Conservation (phyloP, 1,140 invertebrate species). For the Cydia amplana region DNA sequence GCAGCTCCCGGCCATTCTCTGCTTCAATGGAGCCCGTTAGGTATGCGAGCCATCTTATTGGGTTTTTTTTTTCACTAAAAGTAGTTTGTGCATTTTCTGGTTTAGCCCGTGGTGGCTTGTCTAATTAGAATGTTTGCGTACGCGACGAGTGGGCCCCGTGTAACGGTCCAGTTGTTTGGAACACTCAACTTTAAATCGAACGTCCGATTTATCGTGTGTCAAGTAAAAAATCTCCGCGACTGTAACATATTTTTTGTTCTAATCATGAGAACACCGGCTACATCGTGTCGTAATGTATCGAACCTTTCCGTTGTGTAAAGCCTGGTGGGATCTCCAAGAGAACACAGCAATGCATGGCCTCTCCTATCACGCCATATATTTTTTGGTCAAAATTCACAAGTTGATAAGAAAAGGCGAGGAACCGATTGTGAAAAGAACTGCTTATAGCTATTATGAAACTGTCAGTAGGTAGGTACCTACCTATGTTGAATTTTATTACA, state of each 20-base stretch:
- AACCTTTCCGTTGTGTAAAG: too few relatives aligned
- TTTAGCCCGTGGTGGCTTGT: slow-evolving; percentile 48
- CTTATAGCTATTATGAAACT: too few relatives aligned
- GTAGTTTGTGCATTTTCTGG: slow-evolving; percentile 32
- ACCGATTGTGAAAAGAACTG: too few relatives aligned
- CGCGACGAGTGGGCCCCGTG: slow-evolving; percentile 40
- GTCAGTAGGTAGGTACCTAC: too few relatives aligned
- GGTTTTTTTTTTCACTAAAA: slow-evolving; percentile 27
- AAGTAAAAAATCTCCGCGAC: slow-evolving; percentile 40
- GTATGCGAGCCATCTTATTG: slow-evolving; percentile 15
- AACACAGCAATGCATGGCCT: too few relatives aligned
- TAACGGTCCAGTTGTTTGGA: slow-evolving; percentile 61
- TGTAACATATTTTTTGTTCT: slow-evolving; percentile 40
- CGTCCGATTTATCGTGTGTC: slow-evolving; percentile 47
- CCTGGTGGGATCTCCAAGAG: too few relatives aligned
- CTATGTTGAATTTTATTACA: too few relatives aligned
- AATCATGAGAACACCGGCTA: slow-evolving; percentile 33
- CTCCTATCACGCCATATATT: too few relatives aligned
- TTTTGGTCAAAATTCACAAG: too few relatives aligned
- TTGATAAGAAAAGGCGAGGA: too few relatives aligned
- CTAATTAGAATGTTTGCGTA: slow-evolving; percentile 57
- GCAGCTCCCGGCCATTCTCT: neutral
- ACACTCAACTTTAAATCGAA: slow-evolving; percentile 46
- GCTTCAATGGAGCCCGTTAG: slow-evolving; percentile 20
- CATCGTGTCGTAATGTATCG: neutral